phyloP scores from a whole-genome alignment of 2,888 invertebrate genomes.

The Mellilla xanthometata region DNA sequence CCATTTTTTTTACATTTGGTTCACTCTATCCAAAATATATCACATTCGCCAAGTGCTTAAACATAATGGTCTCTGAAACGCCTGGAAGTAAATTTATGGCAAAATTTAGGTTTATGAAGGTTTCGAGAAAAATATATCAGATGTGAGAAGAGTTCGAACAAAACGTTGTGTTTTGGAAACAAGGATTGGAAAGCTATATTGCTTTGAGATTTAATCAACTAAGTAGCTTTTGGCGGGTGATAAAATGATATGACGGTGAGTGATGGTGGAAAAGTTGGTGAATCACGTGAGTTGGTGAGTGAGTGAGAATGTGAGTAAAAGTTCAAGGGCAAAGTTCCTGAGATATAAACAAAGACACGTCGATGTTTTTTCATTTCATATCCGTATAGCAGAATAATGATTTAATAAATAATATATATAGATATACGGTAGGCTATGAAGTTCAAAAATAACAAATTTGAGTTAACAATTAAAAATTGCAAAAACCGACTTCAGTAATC shows the following conservation, averaged over 20 bases:
- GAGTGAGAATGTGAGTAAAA: no score
- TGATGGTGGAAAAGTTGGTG: no score
- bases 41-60: conserved; percentile 20
- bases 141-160: not conserved
- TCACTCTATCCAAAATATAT: not conserved
- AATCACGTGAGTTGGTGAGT: no score
- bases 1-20: not conserved
- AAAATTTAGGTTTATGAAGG: conserved; percentile 32
- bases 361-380: no score
- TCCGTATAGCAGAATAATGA: no score
- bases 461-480: no score
- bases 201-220: conserved; percentile 4
- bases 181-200: not conserved
- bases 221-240: not conserved
- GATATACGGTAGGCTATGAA: no score
- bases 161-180: conserved; percentile 1
- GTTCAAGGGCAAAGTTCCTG: no score
- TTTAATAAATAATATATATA: no score
- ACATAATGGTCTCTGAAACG: conserved; percentile 26
- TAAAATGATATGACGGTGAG: not conserved
- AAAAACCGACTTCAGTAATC: no score
- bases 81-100: conserved; percentile 32
- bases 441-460: no score
- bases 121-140: conserved; percentile 21
- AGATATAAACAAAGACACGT: no score